Conservation (phyloP, 35 echinoderm and acorn worm species). For the Lytechinus variegatus region DNA sequence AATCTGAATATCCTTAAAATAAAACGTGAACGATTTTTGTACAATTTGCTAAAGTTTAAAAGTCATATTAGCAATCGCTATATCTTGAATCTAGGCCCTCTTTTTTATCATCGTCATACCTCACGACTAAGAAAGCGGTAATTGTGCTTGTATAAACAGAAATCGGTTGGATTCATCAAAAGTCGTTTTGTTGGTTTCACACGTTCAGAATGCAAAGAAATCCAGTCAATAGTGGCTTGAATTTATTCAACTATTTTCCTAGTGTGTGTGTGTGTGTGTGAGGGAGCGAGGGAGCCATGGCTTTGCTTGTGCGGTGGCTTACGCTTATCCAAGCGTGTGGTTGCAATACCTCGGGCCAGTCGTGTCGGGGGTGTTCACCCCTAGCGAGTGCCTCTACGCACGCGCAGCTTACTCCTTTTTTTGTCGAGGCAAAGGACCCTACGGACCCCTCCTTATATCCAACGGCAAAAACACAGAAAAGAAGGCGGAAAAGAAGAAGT, state of each 20-base stretch:
- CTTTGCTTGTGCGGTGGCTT: not conserved
- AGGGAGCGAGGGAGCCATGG: not conserved
- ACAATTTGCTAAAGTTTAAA: not conserved
- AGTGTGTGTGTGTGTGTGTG: not conserved
- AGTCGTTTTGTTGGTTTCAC: not conserved
- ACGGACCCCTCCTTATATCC: conserved; percentile 12
- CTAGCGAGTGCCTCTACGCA: conserved; percentile 24
- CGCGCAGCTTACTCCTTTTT: not conserved
- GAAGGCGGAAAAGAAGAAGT: not conserved
- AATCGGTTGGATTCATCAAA: conserved; percentile 3
- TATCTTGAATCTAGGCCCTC: not conserved
- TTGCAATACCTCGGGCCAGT: not conserved
- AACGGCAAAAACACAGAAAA: conserved; percentile 27
- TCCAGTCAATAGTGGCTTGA: conserved; percentile 1
- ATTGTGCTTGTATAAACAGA: not conserved
- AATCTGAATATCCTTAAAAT: not conserved
- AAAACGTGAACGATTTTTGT: not conserved
- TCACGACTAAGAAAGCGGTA: not conserved
- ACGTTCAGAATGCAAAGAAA: not conserved
- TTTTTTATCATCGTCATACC: not conserved
- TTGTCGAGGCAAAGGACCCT: not conserved
- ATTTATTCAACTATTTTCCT: not conserved
- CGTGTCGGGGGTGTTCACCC: conserved; percentile 38
- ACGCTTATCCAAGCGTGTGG: not conserved
- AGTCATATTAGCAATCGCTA: not conserved